Base-by-base conservation (phyloP, 1,140 invertebrate genomes). In the Anoplophora glabripennis region DNA sequence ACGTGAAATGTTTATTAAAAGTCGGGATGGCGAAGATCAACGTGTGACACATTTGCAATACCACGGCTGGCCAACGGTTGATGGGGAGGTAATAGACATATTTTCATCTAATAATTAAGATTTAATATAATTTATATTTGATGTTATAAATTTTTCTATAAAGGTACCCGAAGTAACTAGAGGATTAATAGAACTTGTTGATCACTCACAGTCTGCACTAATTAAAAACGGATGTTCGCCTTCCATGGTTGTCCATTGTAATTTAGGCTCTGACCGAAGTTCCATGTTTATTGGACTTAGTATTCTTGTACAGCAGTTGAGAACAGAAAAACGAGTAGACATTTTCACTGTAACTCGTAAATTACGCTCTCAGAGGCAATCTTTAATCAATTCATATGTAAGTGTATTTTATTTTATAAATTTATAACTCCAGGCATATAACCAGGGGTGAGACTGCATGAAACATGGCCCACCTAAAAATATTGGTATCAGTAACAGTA, bases 261-360 rank as follows among this genome's bases (percentile, higher is more conserved):
- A 85, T 70, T 79, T 82, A 65, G 93, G 92, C 42, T 90, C 91
- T 9, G 90, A 94, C 74, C 82, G 92, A 65, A 92, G 90, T 76
- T 90, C 90, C 14, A 88, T 94, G 79, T 94, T 94, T 75, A 89
- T 93, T 54, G 89, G 89, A 17, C 81, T 94, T 59, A 90, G 89
- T 73, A 89, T 92, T 71, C 80, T 94, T 42, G 86, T 93, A 38
- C 86, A 90, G 72, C 92, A 94, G 72, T 77, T 94, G 60, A 80
- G 86, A 57, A 84, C 84, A 15, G 92, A 94, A 73, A 86, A 86
- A 57, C 83, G 90, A 65, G 88, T 94, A 17, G 92, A 95, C 77
- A 86, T 94, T 61, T 92, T 92, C 74, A 88, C 88, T 61, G 87
- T 86, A 18, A 86, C 88, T 58, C 81, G 92, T 61, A 93, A 93